A percentile compares a stretch with the other conserved stretches of the same genome.
Conservation (phyloP, 2,888 invertebrate species). For the Volucella inflata region DNA sequence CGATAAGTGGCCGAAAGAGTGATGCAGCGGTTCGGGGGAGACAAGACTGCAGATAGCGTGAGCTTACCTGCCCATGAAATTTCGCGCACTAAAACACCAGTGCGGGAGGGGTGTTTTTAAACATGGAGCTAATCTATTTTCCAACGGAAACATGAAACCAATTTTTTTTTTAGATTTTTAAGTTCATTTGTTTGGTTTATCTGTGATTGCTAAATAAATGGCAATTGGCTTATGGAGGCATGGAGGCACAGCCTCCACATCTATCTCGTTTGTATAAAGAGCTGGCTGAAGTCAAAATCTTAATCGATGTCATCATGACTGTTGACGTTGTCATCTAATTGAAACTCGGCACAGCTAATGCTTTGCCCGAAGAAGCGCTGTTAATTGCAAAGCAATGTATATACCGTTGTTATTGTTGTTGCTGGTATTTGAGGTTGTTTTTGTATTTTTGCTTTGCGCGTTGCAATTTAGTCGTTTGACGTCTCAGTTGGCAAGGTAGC, state of each 20-base stretch:
- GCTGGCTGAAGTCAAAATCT: slow-evolving; percentile 42
- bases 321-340: slow-evolving; percentile 59
- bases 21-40: not conserved
- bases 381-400: slow-evolving; percentile 37
- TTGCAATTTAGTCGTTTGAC: slow-evolving; percentile 45
- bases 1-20: slow-evolving; percentile 45
- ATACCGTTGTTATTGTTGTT: slow-evolving; percentile 28
- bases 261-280: not conserved
- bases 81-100: slow-evolving; percentile 24
- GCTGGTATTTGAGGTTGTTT: not conserved
- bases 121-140: slow-evolving; percentile 52
- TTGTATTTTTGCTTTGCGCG: not conserved
- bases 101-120: not conserved
- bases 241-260: not conserved
- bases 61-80: slow-evolving; percentile 65
- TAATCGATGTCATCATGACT: slow-evolving; percentile 47
- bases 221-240: slow-evolving; percentile 11
- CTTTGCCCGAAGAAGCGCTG: slow-evolving; percentile 28
- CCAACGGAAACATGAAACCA: slow-evolving; percentile 49
- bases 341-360: slow-evolving; percentile 43
- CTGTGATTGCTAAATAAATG: slow-evolving; percentile 38
- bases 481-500: slow-evolving; percentile 57
- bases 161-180: slow-evolving; percentile 4
- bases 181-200: slow-evolving; percentile 25
- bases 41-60: slow-evolving; percentile 44